Conservation (phyloP, 2,797 vertebrate genomes). For the Glyptemys insculpta region DNA sequence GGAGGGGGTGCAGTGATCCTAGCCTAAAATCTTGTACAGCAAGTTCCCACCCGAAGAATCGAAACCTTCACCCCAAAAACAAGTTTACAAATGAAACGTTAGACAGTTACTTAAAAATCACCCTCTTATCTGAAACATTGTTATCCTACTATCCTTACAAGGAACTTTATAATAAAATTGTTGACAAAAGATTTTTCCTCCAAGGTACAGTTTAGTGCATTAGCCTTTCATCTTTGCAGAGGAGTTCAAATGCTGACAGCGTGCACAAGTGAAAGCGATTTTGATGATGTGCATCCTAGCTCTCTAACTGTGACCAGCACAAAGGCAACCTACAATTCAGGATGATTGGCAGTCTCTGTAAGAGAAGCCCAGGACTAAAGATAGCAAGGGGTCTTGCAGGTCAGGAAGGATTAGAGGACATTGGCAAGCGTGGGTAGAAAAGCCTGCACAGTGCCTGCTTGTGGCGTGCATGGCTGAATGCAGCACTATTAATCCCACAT, state of each 20-base stretch:
- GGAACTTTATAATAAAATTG: not conserved
- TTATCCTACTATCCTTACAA: too few relatives aligned
- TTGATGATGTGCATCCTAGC: not conserved
- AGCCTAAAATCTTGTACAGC: not conserved
- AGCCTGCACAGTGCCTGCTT: not conserved
- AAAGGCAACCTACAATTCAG: not conserved
- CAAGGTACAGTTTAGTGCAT: not conserved
- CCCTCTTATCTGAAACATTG: too few relatives aligned
- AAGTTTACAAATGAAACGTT: not conserved
- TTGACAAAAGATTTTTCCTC: not conserved
- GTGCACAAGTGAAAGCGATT: not conserved
- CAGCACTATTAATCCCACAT: not conserved
- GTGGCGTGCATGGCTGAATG: not conserved
- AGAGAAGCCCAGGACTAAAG: not conserved
- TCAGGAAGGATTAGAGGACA: not conserved
- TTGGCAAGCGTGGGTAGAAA: not conserved
- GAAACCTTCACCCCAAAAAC: not conserved
- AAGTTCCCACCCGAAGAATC: not conserved
- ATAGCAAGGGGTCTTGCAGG: not conserved
- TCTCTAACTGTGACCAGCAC: not conserved
- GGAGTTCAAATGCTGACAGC: not conserved
- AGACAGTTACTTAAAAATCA: too few relatives aligned
- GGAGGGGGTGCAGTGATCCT: not conserved
- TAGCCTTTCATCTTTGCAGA: not conserved
- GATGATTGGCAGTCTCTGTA: not conserved